phyloP scores from a whole-genome alignment of 2,888 invertebrate species.

The Phyllotreta striolata region DNA sequence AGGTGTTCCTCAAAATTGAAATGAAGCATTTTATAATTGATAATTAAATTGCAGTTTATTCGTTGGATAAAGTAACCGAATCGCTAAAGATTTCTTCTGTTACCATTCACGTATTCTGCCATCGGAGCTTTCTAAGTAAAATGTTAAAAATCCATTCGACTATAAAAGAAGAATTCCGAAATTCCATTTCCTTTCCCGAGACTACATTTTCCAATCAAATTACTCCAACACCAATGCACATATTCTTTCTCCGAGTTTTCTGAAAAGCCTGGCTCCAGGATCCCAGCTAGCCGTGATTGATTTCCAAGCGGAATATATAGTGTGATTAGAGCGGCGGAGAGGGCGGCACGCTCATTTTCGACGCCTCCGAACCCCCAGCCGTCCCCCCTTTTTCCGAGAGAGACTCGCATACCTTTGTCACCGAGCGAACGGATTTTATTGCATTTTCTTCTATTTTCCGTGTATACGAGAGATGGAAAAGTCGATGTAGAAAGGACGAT shows the following conservation, averaged over 20 bases:
- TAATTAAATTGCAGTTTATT: too few species aligned
- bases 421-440: slow-evolving; percentile 60
- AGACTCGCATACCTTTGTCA: slow-evolving; percentile 50
- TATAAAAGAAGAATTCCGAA: slow-evolving; percentile 30
- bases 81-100: background rate
- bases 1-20: too few species aligned
- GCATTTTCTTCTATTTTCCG: slow-evolving; percentile 64
- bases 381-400: slow-evolving; percentile 9
- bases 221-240: slow-evolving; percentile 28
- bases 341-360: slow-evolving; percentile 56
- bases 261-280: slow-evolving; percentile 32
- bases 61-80: too few species aligned
- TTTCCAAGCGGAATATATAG: slow-evolving; percentile 32
- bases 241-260: slow-evolving; percentile 34
- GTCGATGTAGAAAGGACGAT: slow-evolving; percentile 65
- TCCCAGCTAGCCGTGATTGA: slow-evolving; percentile 36
- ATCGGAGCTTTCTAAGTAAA: slow-evolving; percentile 18
- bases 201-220: slow-evolving; percentile 30
- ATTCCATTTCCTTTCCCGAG: slow-evolving; percentile 32
- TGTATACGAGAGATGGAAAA: slow-evolving; percentile 61
- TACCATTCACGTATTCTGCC: slow-evolving; percentile 6
- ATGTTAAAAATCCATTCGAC: slow-evolving; percentile 24
- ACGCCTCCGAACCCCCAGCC: slow-evolving; percentile 45
- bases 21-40: too few species aligned
- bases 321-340: slow-evolving; percentile 32